Conservation (phyloP, 2,113 vertebrate genomes). For the Poeciliopsis occidentalis region DNA sequence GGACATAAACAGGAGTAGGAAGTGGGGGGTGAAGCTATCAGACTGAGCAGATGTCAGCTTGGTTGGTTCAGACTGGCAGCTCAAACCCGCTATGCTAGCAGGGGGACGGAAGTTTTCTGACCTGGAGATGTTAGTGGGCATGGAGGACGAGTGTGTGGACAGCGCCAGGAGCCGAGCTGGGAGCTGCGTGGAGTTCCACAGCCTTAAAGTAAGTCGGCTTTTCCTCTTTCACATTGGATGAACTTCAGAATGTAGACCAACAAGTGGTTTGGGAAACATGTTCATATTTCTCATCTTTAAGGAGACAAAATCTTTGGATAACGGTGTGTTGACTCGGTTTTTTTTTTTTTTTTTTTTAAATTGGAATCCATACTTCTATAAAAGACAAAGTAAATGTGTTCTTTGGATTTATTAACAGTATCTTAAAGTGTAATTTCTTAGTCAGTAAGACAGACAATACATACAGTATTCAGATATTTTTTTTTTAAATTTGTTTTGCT, state of each 20-base stretch:
- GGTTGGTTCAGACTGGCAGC: conserved; percentile 3
- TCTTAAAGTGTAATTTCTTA: no score
- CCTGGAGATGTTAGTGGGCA: conserved; percentile 49
- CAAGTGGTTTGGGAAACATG: no score
- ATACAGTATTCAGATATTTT: no score
- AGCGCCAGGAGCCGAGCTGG: conserved; percentile 57
- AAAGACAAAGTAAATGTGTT: no score
- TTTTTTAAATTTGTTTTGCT: no score
- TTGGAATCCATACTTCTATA: no score
- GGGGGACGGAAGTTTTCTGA: conserved; percentile 54
- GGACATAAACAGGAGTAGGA: conserved; percentile 10
- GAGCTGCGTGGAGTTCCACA: conserved; percentile 74
- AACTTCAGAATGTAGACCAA: background rate
- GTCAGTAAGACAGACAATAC: no score
- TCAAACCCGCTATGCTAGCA: conserved; percentile 30
- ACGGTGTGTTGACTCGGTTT: no score
- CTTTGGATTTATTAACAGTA: no score
- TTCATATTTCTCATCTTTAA: no score
- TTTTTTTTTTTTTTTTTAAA: no score
- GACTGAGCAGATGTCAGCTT: conserved; percentile 5
- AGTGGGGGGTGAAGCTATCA: background rate
- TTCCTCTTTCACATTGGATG: background rate
- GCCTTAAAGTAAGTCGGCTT: conserved; percentile 52
- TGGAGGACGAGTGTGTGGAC: conserved; percentile 42
- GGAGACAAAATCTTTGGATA: no score